Evolutionary conservation across 2,113 vertebrate species (phyloP).

Genomic region (Madoqua kirkii): DNA sequence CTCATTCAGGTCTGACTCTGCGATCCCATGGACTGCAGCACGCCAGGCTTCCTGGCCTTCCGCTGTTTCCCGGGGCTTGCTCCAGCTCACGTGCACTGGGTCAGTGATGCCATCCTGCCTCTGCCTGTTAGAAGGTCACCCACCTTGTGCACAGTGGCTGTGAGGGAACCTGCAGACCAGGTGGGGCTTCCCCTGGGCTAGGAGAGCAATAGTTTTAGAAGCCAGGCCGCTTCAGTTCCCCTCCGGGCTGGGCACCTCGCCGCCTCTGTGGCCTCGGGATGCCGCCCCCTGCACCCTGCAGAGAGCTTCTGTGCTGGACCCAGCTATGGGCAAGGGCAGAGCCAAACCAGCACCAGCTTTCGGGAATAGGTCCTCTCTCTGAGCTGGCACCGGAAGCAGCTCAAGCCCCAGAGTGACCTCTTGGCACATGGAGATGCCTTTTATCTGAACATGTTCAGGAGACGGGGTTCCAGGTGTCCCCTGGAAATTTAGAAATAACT

Average conservation of each 20-base stretch:
- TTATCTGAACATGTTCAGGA: not conserved
- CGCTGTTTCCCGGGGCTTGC: not conserved
- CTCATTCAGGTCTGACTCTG: not conserved
- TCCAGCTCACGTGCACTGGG: not conserved
- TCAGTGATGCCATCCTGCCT: not conserved
- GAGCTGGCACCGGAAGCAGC: not conserved
- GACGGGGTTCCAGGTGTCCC: not conserved
- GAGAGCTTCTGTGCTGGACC: not conserved
- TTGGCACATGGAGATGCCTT: not conserved
- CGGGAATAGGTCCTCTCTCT: not conserved
- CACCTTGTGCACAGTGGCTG: not conserved
- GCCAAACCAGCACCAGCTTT: not conserved
- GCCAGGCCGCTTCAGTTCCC: not conserved
- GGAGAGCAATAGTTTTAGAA: not conserved
- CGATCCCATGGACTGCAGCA: not conserved
- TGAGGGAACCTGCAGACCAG: not conserved
- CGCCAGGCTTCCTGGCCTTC: not conserved
- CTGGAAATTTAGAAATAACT: not conserved
- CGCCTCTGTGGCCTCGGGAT: not conserved
- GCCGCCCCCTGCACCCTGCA: not conserved
- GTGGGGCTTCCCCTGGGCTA: not conserved
- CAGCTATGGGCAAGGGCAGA: not conserved
- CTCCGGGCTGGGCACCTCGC: not conserved
- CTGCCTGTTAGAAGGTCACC: not conserved
- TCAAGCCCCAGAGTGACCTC: not conserved